Base-by-base conservation (phyloP, 2,797 vertebrate genomes). In the Diglossa cyanea region DNA sequence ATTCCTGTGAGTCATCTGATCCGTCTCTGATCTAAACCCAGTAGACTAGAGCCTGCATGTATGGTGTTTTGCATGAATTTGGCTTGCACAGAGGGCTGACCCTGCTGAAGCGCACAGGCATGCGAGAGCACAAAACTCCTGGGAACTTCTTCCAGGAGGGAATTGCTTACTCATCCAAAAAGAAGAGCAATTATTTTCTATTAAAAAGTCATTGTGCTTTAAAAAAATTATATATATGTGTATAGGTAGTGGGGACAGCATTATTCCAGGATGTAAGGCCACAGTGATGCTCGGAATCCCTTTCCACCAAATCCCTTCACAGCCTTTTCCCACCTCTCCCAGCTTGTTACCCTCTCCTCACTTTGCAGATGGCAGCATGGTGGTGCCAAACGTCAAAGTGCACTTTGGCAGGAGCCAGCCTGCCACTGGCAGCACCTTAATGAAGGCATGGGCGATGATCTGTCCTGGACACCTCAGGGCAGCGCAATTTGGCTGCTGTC, bases 1-100 rank as follows among this genome's bases (percentile, higher is more conserved):
- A 96, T 92, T 86, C 77, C 94, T 95, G 82, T 97, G 96, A 98
- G 92, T 97, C 97, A 97, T 96, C 84, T 53, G 92, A 93, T 87
- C 79, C 11, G 80, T 89, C 90, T 97, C 96, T 96, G 96, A 96
- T 97, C 94, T 94, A 88, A 94, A 88, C 95, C 90, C 96, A 53
- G 76, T 26, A 90, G 95, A 85, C 74, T 60, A 89, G 95, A 97
- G 67, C 82, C 80, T 72, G 86, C 87, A 88, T 66, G 82, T 79
- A 77, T 58, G 79, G 70, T 95, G 89, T 94, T 96, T 88, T 70
- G 90, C 86, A 85, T 44, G 67, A 76, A 75, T 95, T 90, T 84
- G 82, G 51, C 84, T 94, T 28, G 70, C 39, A 24, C 19, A 4
- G 53, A 6, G 40, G 50, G 50, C 50, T 68, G 92, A 93, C 93